A percentile compares a stretch with the other conserved stretches of the same genome.
These are phyloP conservation scores for Itoplectis maculator DNA, from an alignment of 2,888 invertebrate species.

Conservation along the genomic window DNA sequence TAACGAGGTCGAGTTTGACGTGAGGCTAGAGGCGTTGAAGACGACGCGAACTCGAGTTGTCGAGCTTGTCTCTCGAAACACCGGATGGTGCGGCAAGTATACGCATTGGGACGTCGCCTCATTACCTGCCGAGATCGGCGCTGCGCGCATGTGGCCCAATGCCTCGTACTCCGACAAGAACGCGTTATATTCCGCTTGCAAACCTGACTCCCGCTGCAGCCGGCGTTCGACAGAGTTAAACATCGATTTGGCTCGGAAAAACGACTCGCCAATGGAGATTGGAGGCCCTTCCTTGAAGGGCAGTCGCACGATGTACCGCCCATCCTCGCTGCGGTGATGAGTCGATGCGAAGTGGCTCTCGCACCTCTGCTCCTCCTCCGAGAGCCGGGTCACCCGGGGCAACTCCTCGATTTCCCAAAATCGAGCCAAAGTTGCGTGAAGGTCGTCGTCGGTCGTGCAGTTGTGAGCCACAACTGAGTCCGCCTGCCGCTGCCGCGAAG, in stretches of 20 bases:
- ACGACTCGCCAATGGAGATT: neutral
- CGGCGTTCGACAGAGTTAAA: too few relatives aligned
- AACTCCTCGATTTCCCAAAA: slow-evolving; percentile 42
- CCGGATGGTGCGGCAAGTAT: too few relatives aligned
- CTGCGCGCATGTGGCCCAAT: too few relatives aligned
- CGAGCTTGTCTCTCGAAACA: too few relatives aligned
- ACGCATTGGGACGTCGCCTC: too few relatives aligned
- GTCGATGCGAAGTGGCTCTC: slow-evolving; percentile 19
- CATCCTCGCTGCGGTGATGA: neutral
- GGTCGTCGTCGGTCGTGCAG: neutral
- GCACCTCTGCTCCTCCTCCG: slow-evolving; percentile 1
- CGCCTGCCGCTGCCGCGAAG: neutral
- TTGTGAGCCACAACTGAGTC: neutral
- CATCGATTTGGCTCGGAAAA: neutral
- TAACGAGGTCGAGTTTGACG: too few relatives aligned
- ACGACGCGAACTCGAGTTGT: too few relatives aligned
- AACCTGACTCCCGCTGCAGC: too few relatives aligned
- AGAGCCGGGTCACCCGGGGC: neutral
- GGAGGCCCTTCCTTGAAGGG: neutral
- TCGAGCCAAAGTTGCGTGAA: neutral
- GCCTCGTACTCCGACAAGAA: too few relatives aligned
- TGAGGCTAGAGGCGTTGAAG: too few relatives aligned
- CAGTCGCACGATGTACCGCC: neutral
- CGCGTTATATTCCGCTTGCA: too few relatives aligned
- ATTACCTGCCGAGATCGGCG: too few relatives aligned